phyloP scores from a whole-genome alignment of 1,140 invertebrate species.

The Hermatobates lingyangjiaoensis region DNA sequence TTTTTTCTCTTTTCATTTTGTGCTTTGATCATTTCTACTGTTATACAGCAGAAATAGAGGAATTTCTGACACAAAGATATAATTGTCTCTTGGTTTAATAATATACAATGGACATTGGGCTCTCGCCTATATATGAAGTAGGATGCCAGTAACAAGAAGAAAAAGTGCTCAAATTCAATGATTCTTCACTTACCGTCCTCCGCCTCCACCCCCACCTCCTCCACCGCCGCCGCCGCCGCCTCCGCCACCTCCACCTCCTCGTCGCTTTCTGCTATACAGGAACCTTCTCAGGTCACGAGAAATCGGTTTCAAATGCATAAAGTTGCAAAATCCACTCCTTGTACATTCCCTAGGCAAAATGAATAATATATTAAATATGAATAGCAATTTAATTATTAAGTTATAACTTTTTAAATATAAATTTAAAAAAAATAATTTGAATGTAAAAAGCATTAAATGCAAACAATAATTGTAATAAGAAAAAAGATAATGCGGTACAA shows the following conservation, averaged over 20 bases:
- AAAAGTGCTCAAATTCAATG: neutral
- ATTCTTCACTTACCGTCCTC: neutral
- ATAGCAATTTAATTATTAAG: no score
- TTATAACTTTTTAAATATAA: no score
- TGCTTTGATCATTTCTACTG: no score
- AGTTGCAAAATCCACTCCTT: conserved; percentile 96
- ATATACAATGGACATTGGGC: neutral
- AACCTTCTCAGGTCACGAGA: conserved; percentile 77
- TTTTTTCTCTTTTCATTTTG: no score
- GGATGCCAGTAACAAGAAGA: neutral
- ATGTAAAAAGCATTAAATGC: no score
- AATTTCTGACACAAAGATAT: neutral
- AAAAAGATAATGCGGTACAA: no score
- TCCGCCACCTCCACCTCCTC: conserved; percentile 15
- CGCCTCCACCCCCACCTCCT: neutral
- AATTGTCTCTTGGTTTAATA: neutral
- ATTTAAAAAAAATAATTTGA: no score
- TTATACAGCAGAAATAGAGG: neutral
- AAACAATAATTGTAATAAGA: no score
- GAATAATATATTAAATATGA: neutral
- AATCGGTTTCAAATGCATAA: conserved; percentile 98
- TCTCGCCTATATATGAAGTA: neutral
- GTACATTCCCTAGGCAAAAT: conserved; percentile 63
- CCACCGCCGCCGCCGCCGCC: neutral
- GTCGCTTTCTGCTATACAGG: conserved; percentile 36